Base-by-base conservation (phyloP, 2,113 vertebrate species). In the Clupea harengus region DNA sequence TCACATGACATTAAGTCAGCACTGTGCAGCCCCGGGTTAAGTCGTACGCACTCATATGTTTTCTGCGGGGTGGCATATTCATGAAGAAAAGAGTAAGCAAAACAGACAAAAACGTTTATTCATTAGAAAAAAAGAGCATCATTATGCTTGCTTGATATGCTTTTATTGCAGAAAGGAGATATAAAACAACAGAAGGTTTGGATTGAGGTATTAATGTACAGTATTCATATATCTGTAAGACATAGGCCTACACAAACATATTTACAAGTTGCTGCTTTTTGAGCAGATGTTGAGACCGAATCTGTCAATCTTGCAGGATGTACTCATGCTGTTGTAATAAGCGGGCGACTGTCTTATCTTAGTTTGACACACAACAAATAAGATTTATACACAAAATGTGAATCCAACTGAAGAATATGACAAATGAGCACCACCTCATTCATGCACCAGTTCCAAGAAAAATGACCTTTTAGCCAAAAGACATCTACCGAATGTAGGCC, bases 161-260 rank as follows among this genome's bases (percentile, higher is more conserved):
- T 39, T 75, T 75, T 75, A 75, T 75, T 75, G 67, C 28, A 17
- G 67, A 75, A 75, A 75, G 67, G 13, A 75, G 25, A 39, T 75
- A 75, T 13, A 75, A 75, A 75, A 75, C 28, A 75, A 32, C 67
- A 75, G 28, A 10, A 17, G 39, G 32, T 75, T 75, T 4, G 25
- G 25, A 60, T 7, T 2, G 28, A 39, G 28, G 67, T 75, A 75
- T 75, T 32, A 39, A 17, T 75, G 60, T 67, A 32, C 28, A 75
- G 13, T 75, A 32, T 28, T 1, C 9, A 39, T 39, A 39, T 47
- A 57, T 13, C 2, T 52, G 18, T 18, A 57, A 57, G 4, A 57
- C 67, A 32, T 39, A 15, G 4, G 5, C 25, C 60, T 28, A 67
- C n/a, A 75, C 28, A 32, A 32, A 39, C 28, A 75, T 75, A 39